These are phyloP conservation scores for Apamea monoglypha DNA, from an alignment of 2,888 invertebrate genomes.

Conservation along the genomic window DNA sequence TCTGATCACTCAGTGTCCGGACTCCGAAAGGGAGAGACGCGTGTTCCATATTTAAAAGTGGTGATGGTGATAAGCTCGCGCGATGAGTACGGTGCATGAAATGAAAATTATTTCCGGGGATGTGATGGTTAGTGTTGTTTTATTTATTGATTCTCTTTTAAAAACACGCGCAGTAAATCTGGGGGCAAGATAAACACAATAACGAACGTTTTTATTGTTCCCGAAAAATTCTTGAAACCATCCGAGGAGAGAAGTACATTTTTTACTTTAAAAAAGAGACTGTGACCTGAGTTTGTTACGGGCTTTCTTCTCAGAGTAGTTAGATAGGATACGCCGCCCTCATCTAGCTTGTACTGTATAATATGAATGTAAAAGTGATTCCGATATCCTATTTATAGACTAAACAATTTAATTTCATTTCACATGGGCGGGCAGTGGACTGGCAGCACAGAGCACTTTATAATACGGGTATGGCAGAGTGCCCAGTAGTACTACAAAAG, in stretches of 20 bases:
- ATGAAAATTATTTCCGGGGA: constrained; percentile 42
- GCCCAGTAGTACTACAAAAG: constrained; percentile 3
- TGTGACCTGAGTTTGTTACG: too few relatives aligned
- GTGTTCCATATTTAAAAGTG: constrained; percentile 33
- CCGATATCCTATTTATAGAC: too few relatives aligned
- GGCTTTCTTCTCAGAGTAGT: too few relatives aligned
- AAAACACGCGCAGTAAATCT: not conserved
- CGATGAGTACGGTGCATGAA: constrained; percentile 35
- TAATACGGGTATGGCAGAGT: too few relatives aligned
- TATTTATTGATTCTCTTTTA: not conserved
- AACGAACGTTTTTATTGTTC: not conserved
- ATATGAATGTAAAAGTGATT: too few relatives aligned
- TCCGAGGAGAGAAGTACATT: not conserved
- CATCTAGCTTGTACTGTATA: too few relatives aligned
- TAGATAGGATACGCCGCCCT: too few relatives aligned
- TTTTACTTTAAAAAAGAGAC: too few relatives aligned
- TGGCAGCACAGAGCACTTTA: too few relatives aligned
- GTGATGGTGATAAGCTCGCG: constrained; percentile 19
- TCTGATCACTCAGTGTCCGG: constrained; percentile 47
- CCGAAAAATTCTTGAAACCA: not conserved
- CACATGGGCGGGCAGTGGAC: not conserved
- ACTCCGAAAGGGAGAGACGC: constrained; percentile 39
- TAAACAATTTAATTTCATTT: too few relatives aligned
- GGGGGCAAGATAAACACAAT: not conserved
- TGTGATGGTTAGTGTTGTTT: constrained; percentile 33